phyloP scores from a whole-genome alignment of 2,113 vertebrate species.

The Osmerus mordax region DNA sequence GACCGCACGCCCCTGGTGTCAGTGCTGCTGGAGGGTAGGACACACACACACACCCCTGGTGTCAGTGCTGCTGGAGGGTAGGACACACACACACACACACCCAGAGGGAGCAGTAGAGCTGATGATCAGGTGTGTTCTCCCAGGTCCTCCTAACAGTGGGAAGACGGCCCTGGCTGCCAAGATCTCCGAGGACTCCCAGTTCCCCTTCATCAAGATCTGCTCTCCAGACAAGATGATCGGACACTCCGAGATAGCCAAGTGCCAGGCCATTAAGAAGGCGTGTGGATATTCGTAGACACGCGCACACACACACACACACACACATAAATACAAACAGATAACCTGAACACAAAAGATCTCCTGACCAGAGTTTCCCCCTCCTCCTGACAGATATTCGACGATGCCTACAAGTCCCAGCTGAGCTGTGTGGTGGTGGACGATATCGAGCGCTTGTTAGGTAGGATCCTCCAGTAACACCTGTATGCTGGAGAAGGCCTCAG shows the following conservation, averaged over 20 bases:
- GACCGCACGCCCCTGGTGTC: slow-evolving; percentile 93
- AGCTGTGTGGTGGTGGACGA: slow-evolving; percentile 97
- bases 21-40: slow-evolving; percentile 88
- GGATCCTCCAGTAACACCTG: slow-evolving; percentile 36
- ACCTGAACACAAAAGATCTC: no score
- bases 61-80: slow-evolving; percentile 92
- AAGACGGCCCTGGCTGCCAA: slow-evolving; percentile 93
- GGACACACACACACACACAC: slow-evolving; percentile 8
- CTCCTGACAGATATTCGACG: slow-evolving; percentile 87
- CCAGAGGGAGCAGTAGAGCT: neutral
- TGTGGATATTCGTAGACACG: neutral
- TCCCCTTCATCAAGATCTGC: slow-evolving; percentile 99
- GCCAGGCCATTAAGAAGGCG: slow-evolving; percentile 98
- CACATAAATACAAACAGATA: neutral
- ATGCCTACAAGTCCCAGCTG: slow-evolving; percentile 96
- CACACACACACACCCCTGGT: slow-evolving; percentile 75
- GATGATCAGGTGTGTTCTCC: neutral
- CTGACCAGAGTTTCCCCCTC: neutral
- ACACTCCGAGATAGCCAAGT: slow-evolving; percentile 94
- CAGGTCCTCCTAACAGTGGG: slow-evolving; percentile 92
- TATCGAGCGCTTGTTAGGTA: slow-evolving; percentile 91
- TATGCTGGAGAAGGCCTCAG: neutral
- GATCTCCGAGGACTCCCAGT: slow-evolving; percentile 92
- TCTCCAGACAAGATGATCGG: slow-evolving; percentile 99
- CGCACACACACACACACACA: neutral